phyloP scores from a whole-genome alignment of 2,113 vertebrate species.

The Poeciliopsis occidentalis region DNA sequence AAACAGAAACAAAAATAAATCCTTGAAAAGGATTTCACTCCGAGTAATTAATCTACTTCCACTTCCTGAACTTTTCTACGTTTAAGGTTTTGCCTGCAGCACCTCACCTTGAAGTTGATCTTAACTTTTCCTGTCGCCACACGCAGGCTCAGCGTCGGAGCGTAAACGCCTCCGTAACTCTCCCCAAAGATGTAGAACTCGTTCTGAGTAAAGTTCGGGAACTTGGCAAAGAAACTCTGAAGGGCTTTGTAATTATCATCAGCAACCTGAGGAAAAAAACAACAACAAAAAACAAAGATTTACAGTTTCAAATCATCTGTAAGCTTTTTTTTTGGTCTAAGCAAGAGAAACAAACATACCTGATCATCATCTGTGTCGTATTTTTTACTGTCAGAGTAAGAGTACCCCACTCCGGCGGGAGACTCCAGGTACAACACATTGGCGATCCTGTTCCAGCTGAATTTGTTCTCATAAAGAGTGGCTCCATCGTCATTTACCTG shows the following conservation, averaged over 20 bases:
- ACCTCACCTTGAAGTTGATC: slow-evolving; percentile 79
- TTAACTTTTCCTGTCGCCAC: slow-evolving; percentile 64
- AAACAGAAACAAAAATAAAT: neutral
- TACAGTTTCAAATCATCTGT: neutral
- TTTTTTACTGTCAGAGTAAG: slow-evolving; percentile 74
- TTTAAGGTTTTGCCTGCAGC: neutral
- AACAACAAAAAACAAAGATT: neutral
- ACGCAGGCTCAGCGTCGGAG: slow-evolving; percentile 75
- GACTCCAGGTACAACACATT: slow-evolving; percentile 82
- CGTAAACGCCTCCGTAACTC: slow-evolving; percentile 83
- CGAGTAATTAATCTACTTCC: neutral
- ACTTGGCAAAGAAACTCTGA: slow-evolving; percentile 80
- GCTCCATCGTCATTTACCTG: slow-evolving; percentile 77
- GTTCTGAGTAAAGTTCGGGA: slow-evolving; percentile 79
- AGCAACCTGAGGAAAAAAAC: slow-evolving; percentile 68
- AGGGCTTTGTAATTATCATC: slow-evolving; percentile 80
- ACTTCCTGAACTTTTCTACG: neutral
- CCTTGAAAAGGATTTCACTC: neutral
- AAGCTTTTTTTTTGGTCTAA: neutral
- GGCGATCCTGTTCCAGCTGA: slow-evolving; percentile 82
- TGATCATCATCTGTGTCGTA: slow-evolving; percentile 78
- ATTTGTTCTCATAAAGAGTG: slow-evolving; percentile 77
- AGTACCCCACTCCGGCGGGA: slow-evolving; percentile 83
- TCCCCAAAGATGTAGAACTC: slow-evolving; percentile 84
- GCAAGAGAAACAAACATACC: slow-evolving; percentile 52